Conservation (phyloP, 2,113 vertebrate species). For the Erythrocercus mccallii region DNA sequence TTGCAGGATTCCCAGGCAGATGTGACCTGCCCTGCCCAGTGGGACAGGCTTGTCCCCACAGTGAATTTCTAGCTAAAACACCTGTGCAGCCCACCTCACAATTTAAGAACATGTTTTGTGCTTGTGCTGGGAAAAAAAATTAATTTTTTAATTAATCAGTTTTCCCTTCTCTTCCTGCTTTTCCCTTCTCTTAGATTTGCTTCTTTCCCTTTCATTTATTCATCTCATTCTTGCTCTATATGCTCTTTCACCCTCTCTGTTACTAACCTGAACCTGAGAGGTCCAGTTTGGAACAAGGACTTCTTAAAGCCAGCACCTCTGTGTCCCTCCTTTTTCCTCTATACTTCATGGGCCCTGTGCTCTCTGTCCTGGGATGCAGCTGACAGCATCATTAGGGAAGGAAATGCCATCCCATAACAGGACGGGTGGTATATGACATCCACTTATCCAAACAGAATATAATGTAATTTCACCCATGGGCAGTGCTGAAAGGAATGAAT, state of each 20-base stretch:
- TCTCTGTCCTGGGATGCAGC: neutral
- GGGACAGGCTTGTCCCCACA: neutral
- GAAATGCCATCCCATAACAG: constrained; percentile 19
- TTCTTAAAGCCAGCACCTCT: neutral
- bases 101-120: neutral
- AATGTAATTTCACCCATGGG: constrained; percentile 77
- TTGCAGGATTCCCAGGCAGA: neutral
- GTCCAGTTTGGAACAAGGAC: neutral
- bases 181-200: neutral
- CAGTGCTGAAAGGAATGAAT: constrained; percentile 65
- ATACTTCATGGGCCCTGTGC: neutral
- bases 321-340: neutral
- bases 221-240: neutral
- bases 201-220: neutral
- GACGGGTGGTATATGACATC: constrained; percentile 41
- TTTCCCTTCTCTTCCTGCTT: neutral
- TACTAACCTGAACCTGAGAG: neutral
- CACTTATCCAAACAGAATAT: constrained; percentile 71
- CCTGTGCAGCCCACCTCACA: neutral
- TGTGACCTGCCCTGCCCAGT: neutral
- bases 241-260: neutral
- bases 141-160: neutral
- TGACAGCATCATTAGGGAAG: neutral
- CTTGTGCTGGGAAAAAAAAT: neutral
- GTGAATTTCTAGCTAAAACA: neutral